Conservation (phyloP, 2,888 invertebrate species). For the Gryllus longicercus region DNA sequence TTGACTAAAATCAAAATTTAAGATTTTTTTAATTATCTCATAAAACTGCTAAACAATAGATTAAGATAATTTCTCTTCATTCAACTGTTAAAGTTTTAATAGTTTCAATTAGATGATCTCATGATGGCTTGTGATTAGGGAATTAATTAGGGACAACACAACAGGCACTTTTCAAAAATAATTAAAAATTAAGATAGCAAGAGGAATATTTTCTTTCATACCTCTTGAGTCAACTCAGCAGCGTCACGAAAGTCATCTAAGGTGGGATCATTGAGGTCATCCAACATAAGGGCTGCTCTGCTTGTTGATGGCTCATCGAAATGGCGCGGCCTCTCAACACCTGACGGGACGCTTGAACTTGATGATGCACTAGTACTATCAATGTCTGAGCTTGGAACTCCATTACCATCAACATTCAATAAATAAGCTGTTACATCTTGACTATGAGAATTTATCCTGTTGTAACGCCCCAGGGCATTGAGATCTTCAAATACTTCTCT, state of each 20-base stretch:
- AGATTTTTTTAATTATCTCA: no score
- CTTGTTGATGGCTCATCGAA: constrained; percentile 23
- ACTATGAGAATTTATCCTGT: constrained; percentile 51
- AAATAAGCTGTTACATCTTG: constrained; percentile 61
- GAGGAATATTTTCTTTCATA: constrained; percentile 37
- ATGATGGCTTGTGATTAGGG: no score
- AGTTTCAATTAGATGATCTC: no score
- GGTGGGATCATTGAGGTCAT: constrained; percentile 21
- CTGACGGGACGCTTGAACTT: constrained; percentile 3
- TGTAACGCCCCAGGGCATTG: constrained; percentile 65
- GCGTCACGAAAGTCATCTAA: constrained; percentile 31
- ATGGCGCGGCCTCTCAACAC: constrained; percentile 25
- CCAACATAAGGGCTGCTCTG: constrained; percentile 3
- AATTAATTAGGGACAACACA: no score
- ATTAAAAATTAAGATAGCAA: not conserved
- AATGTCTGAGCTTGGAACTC: constrained; percentile 24
- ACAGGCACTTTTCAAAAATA: not conserved
- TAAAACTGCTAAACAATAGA: no score
- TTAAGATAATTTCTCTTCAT: no score
- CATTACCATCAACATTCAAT: constrained; percentile 53
- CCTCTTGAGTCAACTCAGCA: constrained; percentile 50
- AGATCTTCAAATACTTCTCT: constrained; percentile 69
- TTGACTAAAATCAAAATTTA: no score
- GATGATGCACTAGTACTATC: constrained; percentile 19
- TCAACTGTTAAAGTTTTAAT: no score